Evolutionary conservation across 2,797 vertebrate species (phyloP), one percentile per base, ranked within the genome.

Genomic region (Tenualosa thibaudeaui): DNA sequence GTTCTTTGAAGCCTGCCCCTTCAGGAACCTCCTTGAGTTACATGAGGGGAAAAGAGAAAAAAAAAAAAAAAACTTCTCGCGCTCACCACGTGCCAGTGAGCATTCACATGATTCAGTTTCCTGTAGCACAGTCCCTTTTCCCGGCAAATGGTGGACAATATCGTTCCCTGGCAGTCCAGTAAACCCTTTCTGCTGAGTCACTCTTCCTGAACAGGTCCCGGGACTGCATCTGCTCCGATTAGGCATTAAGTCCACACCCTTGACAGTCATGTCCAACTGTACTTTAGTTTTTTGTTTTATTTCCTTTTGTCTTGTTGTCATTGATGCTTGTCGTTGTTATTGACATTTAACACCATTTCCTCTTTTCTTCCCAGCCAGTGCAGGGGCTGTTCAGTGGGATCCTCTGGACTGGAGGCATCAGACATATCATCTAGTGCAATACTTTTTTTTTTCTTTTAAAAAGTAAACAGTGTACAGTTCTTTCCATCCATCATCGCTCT

Each of bases 401-500:
- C 93, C 91, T 92, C 92, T 92, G 93, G 93, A 94, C 92, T 92
- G 93, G 93, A 94, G 93, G 94, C 92, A 91, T 92, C 90, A 95
- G 94, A 91, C 94, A 94, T 93, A 94, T 37, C 68, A 75, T 93
- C 91, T 90, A 93, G 95, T 94, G 95, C 94, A 95, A 91, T 92
- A 90, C 89, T 26, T 87, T 86, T 31, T 46, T 46, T 46, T 51
- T 51, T 51, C 50, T 51, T 51, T 22, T 81, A 86, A 88, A 83
- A 86, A 89, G 90, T 86, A 90, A 87, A 89, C 85, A 89, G 90
- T 78, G 71, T 92, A 89, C 86, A 89, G 91, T 68, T n/a, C 87
- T 87, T 86, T 85, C 26, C 84, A 26, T 5, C 82, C 49, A 89
- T 98, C 97, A 99, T 93, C 98, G 96, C 88, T 99, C 97, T 0